Base-by-base conservation (phyloP, 2,113 vertebrate species). In the Eudyptes chrysolophus region DNA sequence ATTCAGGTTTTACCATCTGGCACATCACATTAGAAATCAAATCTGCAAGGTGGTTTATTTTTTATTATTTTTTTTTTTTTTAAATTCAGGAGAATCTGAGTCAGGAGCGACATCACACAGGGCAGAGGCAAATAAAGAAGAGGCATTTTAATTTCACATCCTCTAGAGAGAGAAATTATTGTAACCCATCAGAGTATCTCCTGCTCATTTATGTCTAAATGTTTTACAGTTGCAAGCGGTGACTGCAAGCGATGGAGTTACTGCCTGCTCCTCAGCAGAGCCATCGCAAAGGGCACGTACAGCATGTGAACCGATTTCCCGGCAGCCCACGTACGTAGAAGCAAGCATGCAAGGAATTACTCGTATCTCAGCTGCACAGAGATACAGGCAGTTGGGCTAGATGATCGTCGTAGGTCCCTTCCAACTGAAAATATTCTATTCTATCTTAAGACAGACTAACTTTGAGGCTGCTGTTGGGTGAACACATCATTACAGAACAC, bases 1-100 rank as follows among this genome's bases (percentile, higher is more conserved):
- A 58, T 85, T 81, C 87, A 82, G 94, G 74, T 89, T 87, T 81
- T 75, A 89, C 98, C 98, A 97, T 98, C 97, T 98, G 98, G 94
- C 96, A 92, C 80, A 62, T 69, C 94, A 69, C 90, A 64, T 54
- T 4, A 36, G 96, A 91, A 96, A 96, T 40, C 86, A 79, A 94
- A 95, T 71, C 84, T 60, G 87, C 80, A 85, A 90, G 94, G 90
- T 77, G 19, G 29, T 58, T 72, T 84, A 54, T 9, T 62, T 66
- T 36, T 48, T 6, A 25, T 68, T 42, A 4, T 57, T 74, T 44
- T 49, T 36, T 42, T 27, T 69, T 49, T 74, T 49, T 72, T 75
- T 55, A 1, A 84, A 92, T 88, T 87, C 58, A 12, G 89, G 77
- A 96, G 92, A 92, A 87, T 89, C 92, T 48, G 90, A 92, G 90